phyloP scores from a whole-genome alignment of 2,888 invertebrate species.

The Oegoconia quadripuncta region DNA sequence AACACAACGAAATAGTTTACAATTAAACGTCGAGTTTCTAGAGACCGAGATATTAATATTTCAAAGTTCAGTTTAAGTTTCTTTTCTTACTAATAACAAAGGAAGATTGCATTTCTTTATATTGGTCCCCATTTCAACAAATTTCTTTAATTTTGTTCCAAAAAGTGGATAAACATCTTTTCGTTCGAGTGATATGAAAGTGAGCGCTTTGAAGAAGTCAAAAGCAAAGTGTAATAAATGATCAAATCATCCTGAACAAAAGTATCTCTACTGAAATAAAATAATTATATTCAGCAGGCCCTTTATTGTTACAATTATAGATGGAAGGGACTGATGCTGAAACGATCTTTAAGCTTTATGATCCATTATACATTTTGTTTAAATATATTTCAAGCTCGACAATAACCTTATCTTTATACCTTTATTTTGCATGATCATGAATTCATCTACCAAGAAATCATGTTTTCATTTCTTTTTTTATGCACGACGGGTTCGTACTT shows the following conservation, averaged over 20 bases:
- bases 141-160: slow-evolving; percentile 20
- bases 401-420: slow-evolving; percentile 19
- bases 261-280: slow-evolving; percentile 4
- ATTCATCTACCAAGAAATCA: too few relatives aligned
- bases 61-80: background rate
- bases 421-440: background rate
- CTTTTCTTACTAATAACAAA: slow-evolving; percentile 18
- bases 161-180: slow-evolving; percentile 5
- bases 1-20: too few relatives aligned
- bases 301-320: slow-evolving; percentile 8
- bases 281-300: slow-evolving; percentile 5
- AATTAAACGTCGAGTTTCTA: too few relatives aligned
- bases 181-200: slow-evolving; percentile 1
- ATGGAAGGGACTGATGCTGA: slow-evolving; percentile 1
- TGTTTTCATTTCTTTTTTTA: too few relatives aligned
- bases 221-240: slow-evolving; percentile 5
- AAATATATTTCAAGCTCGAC: slow-evolving; percentile 32
- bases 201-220: slow-evolving; percentile 10
- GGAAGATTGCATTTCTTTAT: slow-evolving; percentile 32
- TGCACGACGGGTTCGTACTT: too few relatives aligned
- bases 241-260: slow-evolving; percentile 1
- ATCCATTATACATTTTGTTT: slow-evolving; percentile 20
- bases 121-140: slow-evolving; percentile 54
- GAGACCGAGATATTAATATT: slow-evolving; percentile 5
- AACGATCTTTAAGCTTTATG: slow-evolving; percentile 17